A percentile compares a stretch with the other conserved stretches of the same genome.
Evolutionary conservation across 2,797 vertebrate species (phyloP).

Genomic region (Thunnus albacares): DNA sequence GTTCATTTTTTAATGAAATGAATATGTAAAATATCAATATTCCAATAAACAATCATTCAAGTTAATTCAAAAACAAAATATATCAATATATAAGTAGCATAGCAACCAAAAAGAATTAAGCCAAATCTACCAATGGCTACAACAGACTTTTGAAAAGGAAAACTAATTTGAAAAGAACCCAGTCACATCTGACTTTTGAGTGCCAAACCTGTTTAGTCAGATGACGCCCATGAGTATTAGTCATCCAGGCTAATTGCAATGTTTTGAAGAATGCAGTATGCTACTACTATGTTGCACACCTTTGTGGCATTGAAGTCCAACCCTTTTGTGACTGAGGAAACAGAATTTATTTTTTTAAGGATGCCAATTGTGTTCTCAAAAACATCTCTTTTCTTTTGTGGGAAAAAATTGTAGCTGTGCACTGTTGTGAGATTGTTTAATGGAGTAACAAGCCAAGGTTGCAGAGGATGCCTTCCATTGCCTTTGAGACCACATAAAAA

Average conservation of each 20-base stretch:
- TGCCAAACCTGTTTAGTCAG: constrained; percentile 47
- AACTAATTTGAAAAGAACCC: neutral
- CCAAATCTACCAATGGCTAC: neutral
- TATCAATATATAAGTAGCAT: neutral
- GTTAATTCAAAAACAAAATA: constrained; percentile 1
- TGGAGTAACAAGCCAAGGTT: constrained; percentile 9
- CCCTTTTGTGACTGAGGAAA: constrained; percentile 9
- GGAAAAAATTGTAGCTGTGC: neutral
- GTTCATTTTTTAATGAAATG: neutral
- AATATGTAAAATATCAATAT: neutral
- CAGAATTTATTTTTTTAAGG: constrained; percentile 29
- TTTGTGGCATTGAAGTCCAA: constrained; percentile 24
- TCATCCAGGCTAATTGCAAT: constrained; percentile 55
- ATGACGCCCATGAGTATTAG: constrained; percentile 43
- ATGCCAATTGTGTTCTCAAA: neutral
- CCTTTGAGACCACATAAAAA: neutral
- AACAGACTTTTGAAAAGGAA: neutral
- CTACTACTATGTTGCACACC: constrained; percentile 41
- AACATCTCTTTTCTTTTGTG: neutral
- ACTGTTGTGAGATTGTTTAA: neutral
- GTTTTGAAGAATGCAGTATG: constrained; percentile 55
- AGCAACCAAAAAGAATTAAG: neutral
- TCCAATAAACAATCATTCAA: neutral
- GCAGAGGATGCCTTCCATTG: constrained; percentile 4
- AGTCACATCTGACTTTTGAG: constrained; percentile 18